Evolutionary conservation across 1,140 invertebrate species (phyloP).

Genomic region (Psilanteris sp.): DNA sequence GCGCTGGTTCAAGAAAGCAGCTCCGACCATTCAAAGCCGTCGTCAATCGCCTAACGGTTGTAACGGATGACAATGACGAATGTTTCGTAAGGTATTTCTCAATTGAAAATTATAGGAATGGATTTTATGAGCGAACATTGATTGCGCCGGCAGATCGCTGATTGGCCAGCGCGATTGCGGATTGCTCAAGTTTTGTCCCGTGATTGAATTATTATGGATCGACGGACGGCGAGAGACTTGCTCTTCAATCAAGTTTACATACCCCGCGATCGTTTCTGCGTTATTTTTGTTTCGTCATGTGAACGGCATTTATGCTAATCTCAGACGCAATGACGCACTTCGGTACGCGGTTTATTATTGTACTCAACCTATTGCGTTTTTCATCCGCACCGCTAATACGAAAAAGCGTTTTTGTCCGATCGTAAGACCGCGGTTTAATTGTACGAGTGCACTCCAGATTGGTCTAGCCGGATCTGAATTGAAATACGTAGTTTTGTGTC

Average conservation of each 20-base stretch:
- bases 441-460: no score
- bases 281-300: slow-evolving; percentile 52
- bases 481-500: no score
- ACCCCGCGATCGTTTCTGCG: slow-evolving; percentile 29
- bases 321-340: slow-evolving; percentile 40
- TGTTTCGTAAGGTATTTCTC: slow-evolving; percentile 54
- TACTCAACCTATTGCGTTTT: no score
- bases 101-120: slow-evolving; percentile 60
- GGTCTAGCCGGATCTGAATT: no score
- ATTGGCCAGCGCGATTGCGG: slow-evolving; percentile 16
- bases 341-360: slow-evolving; percentile 51
- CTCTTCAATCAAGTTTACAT: slow-evolving; percentile 55
- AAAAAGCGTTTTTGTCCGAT: no score
- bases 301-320: slow-evolving; percentile 58
- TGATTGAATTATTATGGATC: slow-evolving; percentile 47
- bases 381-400: slow-evolving; percentile 36
- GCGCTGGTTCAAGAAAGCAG: slow-evolving; percentile 43
- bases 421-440: no score
- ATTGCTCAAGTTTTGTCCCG: slow-evolving; percentile 48
- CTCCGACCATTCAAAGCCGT: slow-evolving; percentile 37
- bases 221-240: slow-evolving; percentile 24
- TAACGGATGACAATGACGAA: slow-evolving; percentile 55
- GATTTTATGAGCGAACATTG: slow-evolving; percentile 38
- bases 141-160: slow-evolving; percentile 25
- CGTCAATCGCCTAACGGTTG: slow-evolving; percentile 37